Evolutionary conservation across 2,888 invertebrate genomes (phyloP), one percentile per base, ranked within the genome.

Genomic region (Andrena camellia): DNA sequence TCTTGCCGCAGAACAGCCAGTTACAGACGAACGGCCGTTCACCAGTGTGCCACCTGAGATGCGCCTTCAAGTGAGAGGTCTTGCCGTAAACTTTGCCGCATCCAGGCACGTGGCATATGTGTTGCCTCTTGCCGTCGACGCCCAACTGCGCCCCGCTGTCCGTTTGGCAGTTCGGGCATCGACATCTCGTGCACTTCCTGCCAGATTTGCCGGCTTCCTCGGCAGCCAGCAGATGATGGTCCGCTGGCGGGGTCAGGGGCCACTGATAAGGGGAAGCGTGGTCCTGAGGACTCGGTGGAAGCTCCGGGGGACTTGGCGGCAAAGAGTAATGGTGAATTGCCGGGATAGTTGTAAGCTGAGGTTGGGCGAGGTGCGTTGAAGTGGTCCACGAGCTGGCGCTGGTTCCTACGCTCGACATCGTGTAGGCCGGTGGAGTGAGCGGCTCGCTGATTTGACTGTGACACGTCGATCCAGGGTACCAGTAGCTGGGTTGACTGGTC

Each of bases 21-120:
- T 96, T 96, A 94, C 99, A 99, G 0, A 97, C 96, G 92, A 98
- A 99, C 0, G 99, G 99, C 8, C 98, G 95, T 92, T 99, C 99
- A 0, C 98, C 98, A 0, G 97, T 98, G 92, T 99, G 99, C 98
- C 98, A 98, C 68, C 99, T 90, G 2, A 98, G 95, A 93, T 98
- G 98, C 0, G 98, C 98, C 94, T 98, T 98, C 82, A 99, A 94
- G 92, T 99, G 99, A 0, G 98, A 98, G 0, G 98, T 98, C 94
- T 99, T 99, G 17, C 98, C 98, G 94, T 99, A 99, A 20, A 98
- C 97, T 91, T 97, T 97, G 79, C 96, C 96, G 93, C 99, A 99
- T 60, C 98, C 98, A 1, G 97, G 97, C 54, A 98, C 96, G 94
- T 98, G 98, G 91, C 98, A 98, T 62, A 97, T 96, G 93, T 98